Conservation (phyloP, 2,113 vertebrate species). For the Solea solea region DNA sequence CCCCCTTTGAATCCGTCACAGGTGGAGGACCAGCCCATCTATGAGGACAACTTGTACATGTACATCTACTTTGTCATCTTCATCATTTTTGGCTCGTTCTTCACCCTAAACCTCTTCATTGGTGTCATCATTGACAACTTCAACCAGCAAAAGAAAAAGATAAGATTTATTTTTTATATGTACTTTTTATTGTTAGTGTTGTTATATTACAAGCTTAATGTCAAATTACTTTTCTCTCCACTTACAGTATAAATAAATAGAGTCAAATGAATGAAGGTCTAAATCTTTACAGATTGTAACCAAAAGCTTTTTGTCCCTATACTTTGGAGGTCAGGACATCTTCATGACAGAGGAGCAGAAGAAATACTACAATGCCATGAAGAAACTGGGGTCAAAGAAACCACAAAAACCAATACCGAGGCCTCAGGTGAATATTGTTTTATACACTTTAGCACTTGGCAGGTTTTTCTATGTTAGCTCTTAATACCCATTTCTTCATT, state of each 20-base stretch:
- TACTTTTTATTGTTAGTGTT: background rate
- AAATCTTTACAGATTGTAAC: conserved; percentile 83
- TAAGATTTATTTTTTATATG: conserved; percentile 79
- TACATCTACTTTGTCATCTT: conserved; percentile 99
- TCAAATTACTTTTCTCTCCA: no score
- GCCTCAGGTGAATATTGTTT: conserved; percentile 83
- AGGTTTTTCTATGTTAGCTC: background rate
- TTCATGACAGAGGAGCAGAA: conserved; percentile 99
- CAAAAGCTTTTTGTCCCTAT: conserved; percentile 78
- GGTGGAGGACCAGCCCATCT: conserved; percentile 90
- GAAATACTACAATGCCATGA: conserved; percentile 99
- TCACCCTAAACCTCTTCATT: conserved; percentile 98
- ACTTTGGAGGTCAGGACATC: conserved; percentile 99
- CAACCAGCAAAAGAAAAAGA: conserved; percentile 99
- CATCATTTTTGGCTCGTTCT: conserved; percentile 99
- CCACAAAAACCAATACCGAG: conserved; percentile 98
- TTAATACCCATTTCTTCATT: background rate
- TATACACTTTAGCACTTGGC: background rate
- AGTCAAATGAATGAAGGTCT: background rate
- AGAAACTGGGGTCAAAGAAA: conserved; percentile 98
- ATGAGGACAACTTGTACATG: conserved; percentile 98
- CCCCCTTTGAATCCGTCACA: conserved; percentile 45
- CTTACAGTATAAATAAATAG: no score
- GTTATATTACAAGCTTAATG: no score
- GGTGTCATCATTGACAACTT: conserved; percentile 99